Conservation (phyloP, 2,888 invertebrate species). For the Diabrotica balteata region DNA sequence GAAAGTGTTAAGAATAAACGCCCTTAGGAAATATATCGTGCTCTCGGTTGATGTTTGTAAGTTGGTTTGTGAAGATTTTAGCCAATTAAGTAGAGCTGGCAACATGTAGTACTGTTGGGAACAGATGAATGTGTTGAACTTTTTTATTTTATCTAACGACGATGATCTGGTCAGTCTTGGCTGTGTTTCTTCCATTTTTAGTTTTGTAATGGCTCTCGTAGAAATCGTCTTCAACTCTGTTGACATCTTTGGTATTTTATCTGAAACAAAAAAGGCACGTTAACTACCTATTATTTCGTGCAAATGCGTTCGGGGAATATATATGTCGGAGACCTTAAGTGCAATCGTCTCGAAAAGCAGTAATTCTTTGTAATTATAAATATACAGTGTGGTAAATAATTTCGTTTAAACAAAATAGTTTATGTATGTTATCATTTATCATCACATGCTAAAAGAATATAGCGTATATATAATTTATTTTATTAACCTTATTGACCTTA, state of each 20-base stretch:
- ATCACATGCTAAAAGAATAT: too few relatives aligned
- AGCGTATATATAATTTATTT: too few relatives aligned
- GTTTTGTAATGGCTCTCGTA: constrained; percentile 23
- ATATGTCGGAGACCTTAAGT: too few relatives aligned
- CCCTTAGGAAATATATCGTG: constrained; percentile 46
- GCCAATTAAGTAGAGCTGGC: constrained; percentile 51
- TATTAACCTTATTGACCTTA: too few relatives aligned
- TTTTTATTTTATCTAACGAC: constrained; percentile 53
- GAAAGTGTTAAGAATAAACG: constrained; percentile 43
- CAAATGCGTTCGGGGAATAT: too few relatives aligned
- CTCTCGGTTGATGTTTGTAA: constrained; percentile 49
- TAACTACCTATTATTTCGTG: too few relatives aligned
- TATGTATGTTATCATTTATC: too few relatives aligned
- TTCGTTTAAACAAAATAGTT: too few relatives aligned
- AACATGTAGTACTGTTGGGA: constrained; percentile 54
- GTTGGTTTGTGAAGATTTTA: constrained; percentile 51
- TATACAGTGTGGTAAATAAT: too few relatives aligned
- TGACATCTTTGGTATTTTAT: constrained; percentile 42
- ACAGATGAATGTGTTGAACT: constrained; percentile 56
- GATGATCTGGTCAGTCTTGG: constrained; percentile 48
- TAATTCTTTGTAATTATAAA: too few relatives aligned
- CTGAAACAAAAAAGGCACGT: constrained; percentile 24
- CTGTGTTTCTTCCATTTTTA: constrained; percentile 42
- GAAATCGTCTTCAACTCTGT: constrained; percentile 37
- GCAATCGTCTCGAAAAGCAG: too few relatives aligned